Percentiles rank a stretch among this genome's conserved stretches.
phyloP scores from a whole-genome alignment of 2,797 vertebrate genomes.

The Parambassis ranga region DNA sequence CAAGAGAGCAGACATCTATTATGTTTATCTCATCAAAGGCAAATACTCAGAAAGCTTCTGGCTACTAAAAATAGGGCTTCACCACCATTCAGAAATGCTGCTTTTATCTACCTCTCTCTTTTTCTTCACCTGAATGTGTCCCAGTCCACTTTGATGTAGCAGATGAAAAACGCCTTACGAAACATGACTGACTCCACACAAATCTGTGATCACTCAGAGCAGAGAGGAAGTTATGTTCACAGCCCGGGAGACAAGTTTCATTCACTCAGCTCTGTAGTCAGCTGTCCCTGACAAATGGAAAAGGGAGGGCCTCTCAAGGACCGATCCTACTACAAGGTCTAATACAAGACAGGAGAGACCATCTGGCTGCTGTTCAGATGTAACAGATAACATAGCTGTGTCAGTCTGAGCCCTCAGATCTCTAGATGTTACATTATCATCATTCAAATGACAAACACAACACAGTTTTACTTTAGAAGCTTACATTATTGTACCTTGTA shows the following conservation, averaged over 20 bases:
- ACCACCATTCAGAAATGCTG: no score
- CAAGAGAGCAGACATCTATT: not conserved
- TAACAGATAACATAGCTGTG: not conserved
- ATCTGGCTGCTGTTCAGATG: not conserved
- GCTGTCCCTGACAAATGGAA: slow-evolving; percentile 61
- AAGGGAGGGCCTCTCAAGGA: slow-evolving; percentile 38
- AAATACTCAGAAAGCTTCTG: not conserved
- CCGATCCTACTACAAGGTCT: not conserved
- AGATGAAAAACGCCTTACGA: slow-evolving; percentile 40
- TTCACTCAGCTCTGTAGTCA: slow-evolving; percentile 35
- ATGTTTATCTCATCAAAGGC: not conserved
- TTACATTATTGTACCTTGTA: no score
- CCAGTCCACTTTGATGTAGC: slow-evolving; percentile 44
- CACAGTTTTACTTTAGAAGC: no score
- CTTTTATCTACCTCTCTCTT: not conserved
- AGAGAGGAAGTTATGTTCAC: slow-evolving; percentile 9
- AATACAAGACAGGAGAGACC: not conserved
- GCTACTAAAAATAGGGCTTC: no score
- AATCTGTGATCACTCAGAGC: not conserved
- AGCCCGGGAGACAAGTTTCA: not conserved
- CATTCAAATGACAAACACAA: no score
- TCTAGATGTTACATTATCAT: not conserved
- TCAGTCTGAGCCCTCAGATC: not conserved
- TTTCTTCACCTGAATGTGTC: slow-evolving; percentile 51
- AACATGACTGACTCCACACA: slow-evolving; percentile 45